Percentiles rank a stretch among this genome's conserved stretches.
These are phyloP conservation scores for Beroe forskalii DNA, from an alignment of 37 sponge, comb jelly and placozoan genomes.

Conservation along the genomic window DNA sequence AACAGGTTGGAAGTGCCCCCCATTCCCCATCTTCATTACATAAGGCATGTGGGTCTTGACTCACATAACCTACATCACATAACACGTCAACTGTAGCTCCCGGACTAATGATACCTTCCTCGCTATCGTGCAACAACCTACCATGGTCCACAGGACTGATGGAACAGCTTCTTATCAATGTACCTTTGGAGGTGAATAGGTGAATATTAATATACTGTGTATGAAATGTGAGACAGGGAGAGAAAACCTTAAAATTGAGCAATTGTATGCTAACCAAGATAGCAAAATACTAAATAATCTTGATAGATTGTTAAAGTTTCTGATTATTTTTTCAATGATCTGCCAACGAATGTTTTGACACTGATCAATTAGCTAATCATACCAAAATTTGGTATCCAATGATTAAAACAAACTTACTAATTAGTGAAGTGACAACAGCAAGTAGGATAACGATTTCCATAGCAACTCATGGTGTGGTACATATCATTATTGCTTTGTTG, in stretches of 20 bases:
- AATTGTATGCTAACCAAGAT: no score
- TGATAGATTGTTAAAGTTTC: no score
- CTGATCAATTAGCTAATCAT: no score
- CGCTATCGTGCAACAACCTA: not conserved
- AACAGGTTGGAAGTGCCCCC: not conserved
- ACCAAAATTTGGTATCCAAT: not conserved
- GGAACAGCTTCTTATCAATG: not conserved
- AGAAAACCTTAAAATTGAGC: no score
- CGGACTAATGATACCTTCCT: not conserved
- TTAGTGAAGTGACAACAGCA: not conserved
- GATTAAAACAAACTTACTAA: not conserved
- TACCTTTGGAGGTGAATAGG: no score
- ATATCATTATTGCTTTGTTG: no score
- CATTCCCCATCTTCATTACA: not conserved
- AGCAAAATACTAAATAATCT: no score
- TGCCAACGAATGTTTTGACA: no score
- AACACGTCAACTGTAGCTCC: not conserved
- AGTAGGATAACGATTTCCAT: not conserved
- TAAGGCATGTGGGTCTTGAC: not conserved
- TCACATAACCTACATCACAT: constrained; percentile 5
- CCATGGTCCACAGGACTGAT: not conserved
- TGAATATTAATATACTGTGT: no score
- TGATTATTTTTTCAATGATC: no score
- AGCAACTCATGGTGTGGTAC: not conserved
- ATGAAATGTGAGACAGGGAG: no score